Conservation (phyloP, 2,113 vertebrate species). For the Dicaeum eximium region DNA sequence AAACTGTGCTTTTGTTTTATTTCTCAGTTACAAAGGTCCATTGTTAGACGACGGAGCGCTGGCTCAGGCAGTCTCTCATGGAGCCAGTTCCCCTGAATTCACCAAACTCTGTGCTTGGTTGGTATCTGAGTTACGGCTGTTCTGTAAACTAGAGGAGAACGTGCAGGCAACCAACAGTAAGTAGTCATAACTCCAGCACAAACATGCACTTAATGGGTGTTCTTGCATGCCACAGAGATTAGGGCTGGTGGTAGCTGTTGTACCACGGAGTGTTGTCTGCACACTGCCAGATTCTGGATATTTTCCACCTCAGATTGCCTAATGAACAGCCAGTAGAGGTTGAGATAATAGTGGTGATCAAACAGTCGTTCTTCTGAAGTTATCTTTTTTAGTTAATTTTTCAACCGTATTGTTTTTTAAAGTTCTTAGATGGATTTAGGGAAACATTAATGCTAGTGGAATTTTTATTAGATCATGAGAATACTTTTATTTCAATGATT, state of each 20-base stretch:
- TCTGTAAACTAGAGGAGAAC: slow-evolving; percentile 93
- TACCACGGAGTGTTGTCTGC: neutral
- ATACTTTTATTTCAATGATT: neutral
- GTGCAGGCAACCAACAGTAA: slow-evolving; percentile 97
- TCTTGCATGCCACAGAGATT: neutral
- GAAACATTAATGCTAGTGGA: neutral
- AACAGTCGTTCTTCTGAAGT: neutral
- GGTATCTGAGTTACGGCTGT: slow-evolving; percentile 86
- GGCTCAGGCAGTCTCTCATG: slow-evolving; percentile 77
- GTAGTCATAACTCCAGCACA: slow-evolving; percentile 39
- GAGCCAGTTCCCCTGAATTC: slow-evolving; percentile 90
- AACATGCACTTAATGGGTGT: neutral
- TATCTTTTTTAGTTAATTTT: neutral
- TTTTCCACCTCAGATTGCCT: neutral
- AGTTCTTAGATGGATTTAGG: neutral
- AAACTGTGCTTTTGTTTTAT: slow-evolving; percentile 34
- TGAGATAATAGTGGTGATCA: neutral
- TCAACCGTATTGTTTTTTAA: neutral
- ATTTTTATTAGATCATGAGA: neutral
- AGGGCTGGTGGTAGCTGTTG: neutral
- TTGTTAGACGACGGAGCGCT: slow-evolving; percentile 90
- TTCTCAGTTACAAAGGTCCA: slow-evolving; percentile 91
- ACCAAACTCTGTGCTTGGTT: slow-evolving; percentile 96
- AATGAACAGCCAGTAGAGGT: neutral
- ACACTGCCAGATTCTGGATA: neutral